These are phyloP conservation scores for Syndactyla subalaris DNA, from an alignment of 2,797 vertebrate species.

Conservation along the genomic window DNA sequence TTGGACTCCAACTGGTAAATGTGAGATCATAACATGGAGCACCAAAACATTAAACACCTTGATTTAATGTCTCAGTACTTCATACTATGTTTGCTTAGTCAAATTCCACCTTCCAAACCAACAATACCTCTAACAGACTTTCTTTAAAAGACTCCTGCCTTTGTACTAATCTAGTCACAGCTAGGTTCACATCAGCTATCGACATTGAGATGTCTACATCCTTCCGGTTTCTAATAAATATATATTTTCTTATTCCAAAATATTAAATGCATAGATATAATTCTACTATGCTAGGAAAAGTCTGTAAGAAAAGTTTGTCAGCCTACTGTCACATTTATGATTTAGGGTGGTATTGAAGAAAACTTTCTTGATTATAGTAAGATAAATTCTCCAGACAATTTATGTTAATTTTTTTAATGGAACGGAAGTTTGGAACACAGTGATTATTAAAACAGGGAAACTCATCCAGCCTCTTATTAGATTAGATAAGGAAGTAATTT, in stretches of 20 bases:
- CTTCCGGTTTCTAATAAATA: background rate
- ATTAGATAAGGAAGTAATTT: slow-evolving; percentile 81
- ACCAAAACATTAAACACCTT: background rate
- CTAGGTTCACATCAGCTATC: background rate
- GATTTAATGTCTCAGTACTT: background rate
- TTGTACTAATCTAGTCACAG: background rate
- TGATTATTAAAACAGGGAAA: slow-evolving; percentile 80
- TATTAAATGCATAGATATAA: background rate
- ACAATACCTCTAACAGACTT: background rate
- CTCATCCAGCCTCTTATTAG: slow-evolving; percentile 77
- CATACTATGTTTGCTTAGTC: background rate
- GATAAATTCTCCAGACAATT: slow-evolving; percentile 73
- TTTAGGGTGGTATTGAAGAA: slow-evolving; percentile 58
- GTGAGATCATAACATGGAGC: background rate
- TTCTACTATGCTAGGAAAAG: background rate
- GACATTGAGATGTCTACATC: background rate
- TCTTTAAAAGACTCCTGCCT: background rate
- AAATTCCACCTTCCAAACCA: background rate
- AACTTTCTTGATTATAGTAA: slow-evolving; percentile 66
- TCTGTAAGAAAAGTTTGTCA: slow-evolving; percentile 1
- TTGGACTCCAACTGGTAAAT: background rate
- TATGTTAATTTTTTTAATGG: slow-evolving; percentile 78
- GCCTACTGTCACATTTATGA: background rate
- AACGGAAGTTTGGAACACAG: slow-evolving; percentile 72
- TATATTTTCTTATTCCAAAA: background rate